Conservation (phyloP, 2,797 vertebrate species). For the Danio jaintianensis region DNA sequence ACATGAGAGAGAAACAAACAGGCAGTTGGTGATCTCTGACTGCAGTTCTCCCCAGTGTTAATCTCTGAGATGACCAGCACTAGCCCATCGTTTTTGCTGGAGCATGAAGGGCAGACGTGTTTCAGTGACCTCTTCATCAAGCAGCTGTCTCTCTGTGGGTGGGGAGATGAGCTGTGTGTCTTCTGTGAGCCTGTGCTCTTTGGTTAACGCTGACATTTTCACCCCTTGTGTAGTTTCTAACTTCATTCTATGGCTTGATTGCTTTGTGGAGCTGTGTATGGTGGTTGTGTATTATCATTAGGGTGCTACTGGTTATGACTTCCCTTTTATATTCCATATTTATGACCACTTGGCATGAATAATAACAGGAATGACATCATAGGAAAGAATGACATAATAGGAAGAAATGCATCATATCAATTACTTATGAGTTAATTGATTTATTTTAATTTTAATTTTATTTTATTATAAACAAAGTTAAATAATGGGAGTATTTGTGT, state of each 20-base stretch:
- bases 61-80: conserved; percentile 29
- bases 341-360: no score
- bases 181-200: conserved; percentile 21
- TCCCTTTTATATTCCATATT: no score
- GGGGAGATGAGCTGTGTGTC: conserved; percentile 35
- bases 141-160: conserved; percentile 54
- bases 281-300: neutral
- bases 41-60: conserved; percentile 16
- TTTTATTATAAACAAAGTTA: no score
- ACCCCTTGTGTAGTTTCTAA: conserved; percentile 22
- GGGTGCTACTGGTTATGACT: neutral
- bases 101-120: conserved; percentile 3
- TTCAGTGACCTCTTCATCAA: conserved; percentile 30
- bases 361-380: no score
- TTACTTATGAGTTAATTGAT: no score
- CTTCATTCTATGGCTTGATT: conserved; percentile 23
- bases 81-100: conserved; percentile 12
- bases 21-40: conserved; percentile 32
- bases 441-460: no score
- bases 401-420: no score
- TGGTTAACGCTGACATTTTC: conserved; percentile 38
- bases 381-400: no score
- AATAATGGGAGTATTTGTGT: no score
- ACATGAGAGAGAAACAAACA: conserved; percentile 33
- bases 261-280: conserved; percentile 13